phyloP scores from a whole-genome alignment of 2,797 vertebrate species.

The Meda fulgida region DNA sequence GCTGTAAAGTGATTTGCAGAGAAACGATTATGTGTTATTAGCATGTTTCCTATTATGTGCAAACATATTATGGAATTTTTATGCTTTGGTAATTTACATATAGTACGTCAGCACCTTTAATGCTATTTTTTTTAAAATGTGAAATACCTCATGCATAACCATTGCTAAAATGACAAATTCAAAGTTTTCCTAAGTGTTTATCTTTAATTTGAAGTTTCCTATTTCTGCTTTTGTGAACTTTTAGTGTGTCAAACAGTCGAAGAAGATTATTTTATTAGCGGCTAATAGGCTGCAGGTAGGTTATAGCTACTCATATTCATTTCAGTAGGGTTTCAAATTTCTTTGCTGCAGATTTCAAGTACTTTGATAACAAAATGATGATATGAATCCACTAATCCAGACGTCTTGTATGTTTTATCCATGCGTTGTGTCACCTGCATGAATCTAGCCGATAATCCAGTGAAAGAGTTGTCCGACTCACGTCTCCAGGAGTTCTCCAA shows the following conservation, averaged over 20 bases:
- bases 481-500: conserved; percentile 15
- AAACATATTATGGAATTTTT: too few relatives aligned
- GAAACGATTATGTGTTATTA: too few relatives aligned
- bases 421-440: background rate
- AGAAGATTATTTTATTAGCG: conserved; percentile 1
- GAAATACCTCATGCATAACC: background rate
- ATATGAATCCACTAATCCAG: conserved; percentile 16
- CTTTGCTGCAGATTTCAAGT: background rate
- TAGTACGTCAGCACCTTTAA: too few relatives aligned
- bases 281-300: background rate
- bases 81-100: too few relatives aligned
- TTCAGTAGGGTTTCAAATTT: background rate
- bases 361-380: conserved; percentile 8
- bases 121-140: background rate
- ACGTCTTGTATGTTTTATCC: background rate
- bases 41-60: too few relatives aligned
- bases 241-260: background rate
- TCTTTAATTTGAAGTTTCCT: background rate
- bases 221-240: background rate
- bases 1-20: too few relatives aligned
- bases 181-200: background rate
- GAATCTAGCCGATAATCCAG: conserved; percentile 1
- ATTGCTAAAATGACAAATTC: background rate
- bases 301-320: background rate
- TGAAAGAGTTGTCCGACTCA: background rate